These are phyloP conservation scores for Nesoenas mayeri DNA, from an alignment of 2,113 vertebrate genomes.

Conservation along the genomic window DNA sequence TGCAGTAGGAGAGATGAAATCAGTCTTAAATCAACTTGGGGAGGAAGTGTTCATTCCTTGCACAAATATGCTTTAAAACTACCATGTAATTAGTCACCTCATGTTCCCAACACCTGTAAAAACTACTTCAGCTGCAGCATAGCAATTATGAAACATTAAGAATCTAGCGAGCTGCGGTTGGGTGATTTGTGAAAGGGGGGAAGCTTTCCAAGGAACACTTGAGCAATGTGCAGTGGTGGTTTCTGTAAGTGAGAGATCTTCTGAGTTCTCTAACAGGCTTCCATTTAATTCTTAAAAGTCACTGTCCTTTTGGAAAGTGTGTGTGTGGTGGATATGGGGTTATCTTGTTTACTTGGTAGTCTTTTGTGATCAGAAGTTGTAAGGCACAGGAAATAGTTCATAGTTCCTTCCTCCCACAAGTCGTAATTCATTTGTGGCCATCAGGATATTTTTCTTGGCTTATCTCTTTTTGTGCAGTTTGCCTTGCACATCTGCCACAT, in stretches of 20 bases:
- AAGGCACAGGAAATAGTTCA: conserved; percentile 75
- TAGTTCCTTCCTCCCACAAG: conserved; percentile 74
- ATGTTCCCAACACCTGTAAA: neutral
- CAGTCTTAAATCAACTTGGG: neutral
- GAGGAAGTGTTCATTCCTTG: neutral
- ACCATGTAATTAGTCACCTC: neutral
- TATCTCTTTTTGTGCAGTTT: conserved; percentile 74
- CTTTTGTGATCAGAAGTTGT: conserved; percentile 69
- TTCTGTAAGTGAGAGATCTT: neutral
- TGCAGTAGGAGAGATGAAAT: neutral
- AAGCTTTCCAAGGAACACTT: neutral
- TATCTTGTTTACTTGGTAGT: conserved; percentile 65
- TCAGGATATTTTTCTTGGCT: conserved; percentile 80
- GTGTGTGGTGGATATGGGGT: conserved; percentile 7
- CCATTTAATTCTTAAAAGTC: conserved; percentile 18
- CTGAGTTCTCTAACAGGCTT: neutral
- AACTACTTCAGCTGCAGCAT: neutral
- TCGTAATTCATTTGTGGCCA: conserved; percentile 74
- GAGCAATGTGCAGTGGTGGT: neutral
- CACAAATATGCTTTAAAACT: neutral
- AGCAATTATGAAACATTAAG: neutral
- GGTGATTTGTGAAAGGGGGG: neutral
- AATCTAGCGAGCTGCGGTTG: neutral
- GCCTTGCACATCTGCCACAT: conserved; percentile 76
- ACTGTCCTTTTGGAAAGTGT: neutral